These are phyloP conservation scores for Apteryx mantelli DNA, from an alignment of 2,113 vertebrate genomes.

Conservation along the genomic window DNA sequence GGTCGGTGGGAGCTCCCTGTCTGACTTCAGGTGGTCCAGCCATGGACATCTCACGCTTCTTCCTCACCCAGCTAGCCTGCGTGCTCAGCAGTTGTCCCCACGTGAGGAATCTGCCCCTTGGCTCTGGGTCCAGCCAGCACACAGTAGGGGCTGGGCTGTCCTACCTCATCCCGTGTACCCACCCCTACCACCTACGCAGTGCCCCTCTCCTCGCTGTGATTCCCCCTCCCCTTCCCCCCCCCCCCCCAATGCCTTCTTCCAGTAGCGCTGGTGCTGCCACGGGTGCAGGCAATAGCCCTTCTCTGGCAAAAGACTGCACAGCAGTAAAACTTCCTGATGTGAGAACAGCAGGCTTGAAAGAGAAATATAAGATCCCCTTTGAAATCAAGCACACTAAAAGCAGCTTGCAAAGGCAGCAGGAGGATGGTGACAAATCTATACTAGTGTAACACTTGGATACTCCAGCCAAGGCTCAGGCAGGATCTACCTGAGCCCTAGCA, in stretches of 20 bases:
- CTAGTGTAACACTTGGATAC: neutral
- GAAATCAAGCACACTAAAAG: neutral
- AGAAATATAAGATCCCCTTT: neutral
- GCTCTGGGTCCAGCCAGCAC: neutral
- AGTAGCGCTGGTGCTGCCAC: neutral
- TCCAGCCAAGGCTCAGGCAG: neutral
- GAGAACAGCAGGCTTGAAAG: neutral
- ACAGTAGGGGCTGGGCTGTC: too few species aligned
- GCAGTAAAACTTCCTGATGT: neutral
- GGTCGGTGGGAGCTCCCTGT: neutral
- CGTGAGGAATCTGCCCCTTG: rapidly evolving
- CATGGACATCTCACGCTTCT: neutral
- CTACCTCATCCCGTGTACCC: too few species aligned
- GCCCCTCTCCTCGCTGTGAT: neutral
- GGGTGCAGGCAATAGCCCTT: rapidly evolving
- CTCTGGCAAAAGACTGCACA: neutral
- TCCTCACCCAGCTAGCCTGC: neutral
- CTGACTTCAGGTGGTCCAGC: neutral
- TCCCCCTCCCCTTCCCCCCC: neutral
- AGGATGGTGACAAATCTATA: neutral
- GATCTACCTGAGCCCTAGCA: neutral
- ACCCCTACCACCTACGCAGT: too few species aligned
- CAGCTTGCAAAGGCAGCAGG: neutral
- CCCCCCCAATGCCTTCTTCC: neutral
- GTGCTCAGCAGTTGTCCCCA: too few species aligned